Evolutionary conservation across 2,797 vertebrate genomes (phyloP).

Genomic region (Microctenopoma stevenorrisi): DNA sequence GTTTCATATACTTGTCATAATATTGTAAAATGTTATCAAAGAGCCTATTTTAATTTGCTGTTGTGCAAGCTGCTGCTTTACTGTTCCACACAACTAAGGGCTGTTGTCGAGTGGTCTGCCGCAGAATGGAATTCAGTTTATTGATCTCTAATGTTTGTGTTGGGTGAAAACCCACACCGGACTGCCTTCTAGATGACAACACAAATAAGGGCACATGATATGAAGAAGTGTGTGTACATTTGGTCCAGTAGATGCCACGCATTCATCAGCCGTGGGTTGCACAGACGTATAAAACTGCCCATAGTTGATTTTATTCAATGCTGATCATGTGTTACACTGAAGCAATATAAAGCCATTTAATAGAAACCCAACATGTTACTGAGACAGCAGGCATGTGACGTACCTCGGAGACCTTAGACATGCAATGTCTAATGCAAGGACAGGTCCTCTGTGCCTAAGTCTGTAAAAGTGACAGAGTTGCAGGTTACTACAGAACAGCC

Average conservation of each 20-base stretch:
- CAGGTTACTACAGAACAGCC: conserved; percentile 16
- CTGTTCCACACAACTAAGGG: conserved; percentile 54
- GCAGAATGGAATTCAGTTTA: conserved; percentile 29
- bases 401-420: conserved; percentile 11
- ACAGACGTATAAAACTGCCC: conserved; percentile 40
- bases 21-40: conserved; percentile 7
- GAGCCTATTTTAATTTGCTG: conserved; percentile 37
- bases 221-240: conserved; percentile 35
- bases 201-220: conserved; percentile 32
- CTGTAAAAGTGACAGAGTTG: conserved; percentile 11
- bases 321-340: conserved; percentile 36
- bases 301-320: conserved; percentile 17
- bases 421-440: conserved; percentile 29
- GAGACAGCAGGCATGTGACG: conserved; percentile 24
- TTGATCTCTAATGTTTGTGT: conserved; percentile 44
- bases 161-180: conserved; percentile 59
- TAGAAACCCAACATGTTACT: background rate
- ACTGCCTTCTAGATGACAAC: conserved; percentile 59
- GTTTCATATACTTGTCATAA: conserved; percentile 28
- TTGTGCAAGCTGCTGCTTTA: conserved; percentile 35
- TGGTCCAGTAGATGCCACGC: conserved; percentile 42
- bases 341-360: conserved; percentile 5
- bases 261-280: conserved; percentile 54
- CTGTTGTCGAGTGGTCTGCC: conserved; percentile 37
- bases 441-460: conserved; percentile 18